A percentile compares a stretch with the other conserved stretches of the same genome.
phyloP scores from a whole-genome alignment of 1,140 invertebrate genomes.

The Belonocnema kinseyi region DNA sequence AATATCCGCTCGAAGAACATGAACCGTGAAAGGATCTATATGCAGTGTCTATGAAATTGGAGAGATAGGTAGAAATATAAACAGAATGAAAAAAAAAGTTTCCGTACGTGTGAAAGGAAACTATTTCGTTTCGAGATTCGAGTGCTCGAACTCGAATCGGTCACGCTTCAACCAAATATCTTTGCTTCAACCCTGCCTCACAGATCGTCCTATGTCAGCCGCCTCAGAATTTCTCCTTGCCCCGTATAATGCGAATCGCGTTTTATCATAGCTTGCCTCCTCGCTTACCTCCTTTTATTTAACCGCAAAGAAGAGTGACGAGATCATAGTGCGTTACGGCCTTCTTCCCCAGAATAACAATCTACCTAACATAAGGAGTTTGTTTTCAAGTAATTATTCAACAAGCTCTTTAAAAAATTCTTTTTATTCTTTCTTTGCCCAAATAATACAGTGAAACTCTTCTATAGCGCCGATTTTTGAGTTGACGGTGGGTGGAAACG shows the following conservation, averaged over 20 bases:
- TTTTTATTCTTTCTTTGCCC: too few species aligned
- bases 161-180: constrained; percentile 17
- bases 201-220: neutral
- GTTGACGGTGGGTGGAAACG: too few species aligned
- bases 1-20: constrained; percentile 18
- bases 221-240: neutral
- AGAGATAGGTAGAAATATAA: constrained; percentile 21
- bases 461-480: too few species aligned
- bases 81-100: constrained; percentile 15
- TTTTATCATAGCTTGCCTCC: neutral
- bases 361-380: too few species aligned
- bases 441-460: too few species aligned
- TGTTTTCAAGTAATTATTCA: too few species aligned
- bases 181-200: constrained; percentile 10
- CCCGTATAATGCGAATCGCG: constrained; percentile 18
- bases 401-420: too few species aligned
- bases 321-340: neutral
- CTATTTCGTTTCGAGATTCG: neutral
- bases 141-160: neutral
- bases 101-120: constrained; percentile 21
- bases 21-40: constrained; percentile 29
- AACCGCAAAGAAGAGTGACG: constrained; percentile 5
- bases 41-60: neutral
- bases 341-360: too few species aligned
- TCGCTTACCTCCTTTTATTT: neutral